Conservation (phyloP, 2,888 invertebrate species). For the Noctuana brunneofusca region DNA sequence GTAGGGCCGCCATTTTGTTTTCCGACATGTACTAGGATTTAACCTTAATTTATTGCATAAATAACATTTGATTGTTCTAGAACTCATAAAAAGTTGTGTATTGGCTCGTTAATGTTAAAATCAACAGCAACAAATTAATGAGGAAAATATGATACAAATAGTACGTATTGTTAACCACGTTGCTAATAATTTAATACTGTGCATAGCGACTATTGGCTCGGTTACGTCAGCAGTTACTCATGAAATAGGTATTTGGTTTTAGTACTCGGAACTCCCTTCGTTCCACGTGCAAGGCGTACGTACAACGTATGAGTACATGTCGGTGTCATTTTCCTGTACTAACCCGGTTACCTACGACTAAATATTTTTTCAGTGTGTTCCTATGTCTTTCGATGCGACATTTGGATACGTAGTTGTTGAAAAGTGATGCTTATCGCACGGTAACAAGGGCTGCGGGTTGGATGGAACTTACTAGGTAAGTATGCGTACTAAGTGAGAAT, state of each 20-base stretch:
- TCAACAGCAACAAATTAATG: slow-evolving; percentile 44
- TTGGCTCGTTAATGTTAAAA: slow-evolving; percentile 38
- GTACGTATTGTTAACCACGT: slow-evolving; percentile 47
- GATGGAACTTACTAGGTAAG: too few species aligned
- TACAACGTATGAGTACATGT: slow-evolving; percentile 34
- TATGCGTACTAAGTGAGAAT: too few species aligned
- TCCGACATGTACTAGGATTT: not conserved
- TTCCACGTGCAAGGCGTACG: slow-evolving; percentile 59
- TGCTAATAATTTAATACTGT: slow-evolving; percentile 48
- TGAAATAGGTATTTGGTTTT: slow-evolving; percentile 44
- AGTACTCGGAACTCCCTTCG: slow-evolving; percentile 55
- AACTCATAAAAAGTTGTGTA: slow-evolving; percentile 25
- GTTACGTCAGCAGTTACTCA: slow-evolving; percentile 48
- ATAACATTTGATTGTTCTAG: slow-evolving; percentile 23
- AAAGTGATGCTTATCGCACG: slow-evolving; percentile 22
- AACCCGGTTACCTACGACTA: slow-evolving; percentile 54
- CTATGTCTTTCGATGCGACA: slow-evolving; percentile 30
- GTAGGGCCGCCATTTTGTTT: slow-evolving; percentile 10
- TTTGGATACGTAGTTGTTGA: slow-evolving; percentile 12
- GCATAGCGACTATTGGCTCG: slow-evolving; percentile 34
- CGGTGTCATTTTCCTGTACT: slow-evolving; percentile 64
- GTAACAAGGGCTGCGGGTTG: slow-evolving; percentile 25
- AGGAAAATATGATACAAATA: slow-evolving; percentile 56
- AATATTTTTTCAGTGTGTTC: slow-evolving; percentile 48
- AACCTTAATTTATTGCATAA: not conserved